phyloP scores from a whole-genome alignment of 2,797 vertebrate genomes.

The Rhinophrynus dorsalis region DNA sequence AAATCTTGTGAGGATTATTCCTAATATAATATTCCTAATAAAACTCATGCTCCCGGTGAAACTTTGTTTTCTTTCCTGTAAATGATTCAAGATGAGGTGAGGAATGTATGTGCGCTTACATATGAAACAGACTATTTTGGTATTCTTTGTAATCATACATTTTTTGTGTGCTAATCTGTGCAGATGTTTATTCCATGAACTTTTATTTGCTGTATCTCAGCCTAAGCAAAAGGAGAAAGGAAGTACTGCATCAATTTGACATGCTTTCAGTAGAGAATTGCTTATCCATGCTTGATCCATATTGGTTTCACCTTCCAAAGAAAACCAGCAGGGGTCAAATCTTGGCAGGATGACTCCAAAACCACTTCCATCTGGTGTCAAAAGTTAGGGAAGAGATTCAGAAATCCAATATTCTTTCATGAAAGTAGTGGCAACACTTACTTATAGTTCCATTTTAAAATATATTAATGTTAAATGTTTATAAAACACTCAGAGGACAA shows the following conservation, averaged over 20 bases:
- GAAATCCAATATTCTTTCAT: conserved; percentile 60
- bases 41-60: conserved; percentile 20
- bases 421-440: conserved; percentile 41
- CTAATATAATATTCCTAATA: conserved; percentile 1
- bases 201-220: conserved; percentile 38
- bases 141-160: conserved; percentile 26
- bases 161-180: conserved; percentile 40
- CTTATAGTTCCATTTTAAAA: conserved; percentile 43
- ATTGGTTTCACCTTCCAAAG: conserved; percentile 64
- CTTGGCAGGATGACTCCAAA: conserved; percentile 64
- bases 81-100: conserved; percentile 40
- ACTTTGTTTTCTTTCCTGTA: conserved; percentile 22
- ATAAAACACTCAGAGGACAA: conserved; percentile 27
- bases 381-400: conserved; percentile 54
- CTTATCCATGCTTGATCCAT: conserved; percentile 58
- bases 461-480: conserved; percentile 37
- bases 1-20: conserved; percentile 26
- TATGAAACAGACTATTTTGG: neutral
- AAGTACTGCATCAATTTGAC: conserved; percentile 52
- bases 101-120: neutral
- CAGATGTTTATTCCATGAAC: conserved; percentile 35
- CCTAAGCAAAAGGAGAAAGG: conserved; percentile 23
- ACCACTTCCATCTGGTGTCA: conserved; percentile 63
- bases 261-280: conserved; percentile 59
- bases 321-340: conserved; percentile 62